Base-by-base conservation (phyloP, 2,888 invertebrate genomes). In the Andrena praecox region DNA sequence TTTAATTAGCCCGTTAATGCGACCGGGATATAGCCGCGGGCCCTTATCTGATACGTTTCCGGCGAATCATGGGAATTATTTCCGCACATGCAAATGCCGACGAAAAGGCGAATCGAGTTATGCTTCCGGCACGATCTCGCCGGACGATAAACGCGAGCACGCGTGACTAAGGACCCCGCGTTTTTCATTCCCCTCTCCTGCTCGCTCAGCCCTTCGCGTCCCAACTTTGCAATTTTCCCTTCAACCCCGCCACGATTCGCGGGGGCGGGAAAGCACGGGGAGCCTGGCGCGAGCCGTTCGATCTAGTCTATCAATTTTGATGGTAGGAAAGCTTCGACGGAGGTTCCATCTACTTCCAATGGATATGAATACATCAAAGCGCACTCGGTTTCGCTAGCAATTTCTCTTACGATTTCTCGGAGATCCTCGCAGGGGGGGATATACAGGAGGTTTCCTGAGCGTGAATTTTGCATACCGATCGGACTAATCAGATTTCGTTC, bases 81-180 rank as follows among this genome's bases (percentile, higher is more conserved):
- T 91, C 90, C 90, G 89, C 89, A 90, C 91, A 93, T 93, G 93
- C 91, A 93, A 93, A 93, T 93, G 86, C 87, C 87, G 81, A 85
- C 89, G 91, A 91, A 90, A 90, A 89, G 89, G 89, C 89, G 87
- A 90, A 91, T 91, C 91, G 90, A 91, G 90, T 89, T 89, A 90
- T 89, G 90, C 91, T 93, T 93, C 92, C 93, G 91, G 88, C 88
- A 87, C 89, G 91, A 92, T 93, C 86, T 83, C 73, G 33, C 29
- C 74, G 48, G 62, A 66, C 68, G 85, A 85, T 85, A 87, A 79
- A 66, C 66, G 71, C 50, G 64, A 72, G 78, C 67, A 86, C 88
- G 84, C 84, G 86, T 87, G 82, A 86, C 82, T 88, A 79, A 84
- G 79, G 76, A 80, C 54, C 7, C 29, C 63, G 35, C 50, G 68